Percentiles rank a stretch among this genome's conserved stretches.
phyloP scores from a whole-genome alignment of 53 echinoderm and acorn worm genomes.

The Echinarachnius parma region DNA sequence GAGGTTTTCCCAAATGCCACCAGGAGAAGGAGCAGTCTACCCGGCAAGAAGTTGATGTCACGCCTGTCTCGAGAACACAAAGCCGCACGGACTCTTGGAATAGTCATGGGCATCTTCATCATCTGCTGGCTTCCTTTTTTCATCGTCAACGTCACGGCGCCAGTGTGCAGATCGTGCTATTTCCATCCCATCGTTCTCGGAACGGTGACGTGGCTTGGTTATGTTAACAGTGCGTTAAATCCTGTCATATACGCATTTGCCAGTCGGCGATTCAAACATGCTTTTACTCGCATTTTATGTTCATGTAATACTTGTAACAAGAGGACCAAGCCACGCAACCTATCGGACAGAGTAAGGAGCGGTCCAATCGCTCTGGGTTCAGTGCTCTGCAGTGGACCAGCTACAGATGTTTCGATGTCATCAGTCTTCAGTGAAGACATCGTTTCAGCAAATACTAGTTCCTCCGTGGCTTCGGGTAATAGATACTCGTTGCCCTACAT shows the following conservation, averaged over 20 bases:
- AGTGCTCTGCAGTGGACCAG: no score
- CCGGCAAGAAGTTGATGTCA: constrained; percentile 37
- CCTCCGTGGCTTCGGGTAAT: no score
- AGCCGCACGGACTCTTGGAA: constrained; percentile 64
- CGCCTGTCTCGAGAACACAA: constrained; percentile 56
- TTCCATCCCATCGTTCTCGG: constrained; percentile 50
- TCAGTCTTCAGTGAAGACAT: no score
- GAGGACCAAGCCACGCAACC: no score
- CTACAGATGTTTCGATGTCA: no score
- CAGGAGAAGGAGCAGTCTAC: constrained; percentile 5
- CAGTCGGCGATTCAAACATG: constrained; percentile 80
- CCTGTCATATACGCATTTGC: constrained; percentile 92
- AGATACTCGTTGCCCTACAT: no score
- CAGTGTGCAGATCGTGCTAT: constrained; percentile 68
- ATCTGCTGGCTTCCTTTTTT: constrained; percentile 97
- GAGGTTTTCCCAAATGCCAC: constrained; percentile 11
- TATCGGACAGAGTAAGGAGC: no score
- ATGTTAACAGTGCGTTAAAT: constrained; percentile 81
- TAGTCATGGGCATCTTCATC: constrained; percentile 97
- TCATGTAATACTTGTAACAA: no score
- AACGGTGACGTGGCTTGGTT: constrained; percentile 84
- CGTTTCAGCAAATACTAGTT: no score
- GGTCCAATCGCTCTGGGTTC: no score
- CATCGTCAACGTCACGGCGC: constrained; percentile 78
- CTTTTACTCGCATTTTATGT: constrained; percentile 82